A percentile compares a stretch with the other conserved stretches of the same genome.
phyloP scores from a whole-genome alignment of 2,888 invertebrate genomes.

The Microctonus brassicae region DNA sequence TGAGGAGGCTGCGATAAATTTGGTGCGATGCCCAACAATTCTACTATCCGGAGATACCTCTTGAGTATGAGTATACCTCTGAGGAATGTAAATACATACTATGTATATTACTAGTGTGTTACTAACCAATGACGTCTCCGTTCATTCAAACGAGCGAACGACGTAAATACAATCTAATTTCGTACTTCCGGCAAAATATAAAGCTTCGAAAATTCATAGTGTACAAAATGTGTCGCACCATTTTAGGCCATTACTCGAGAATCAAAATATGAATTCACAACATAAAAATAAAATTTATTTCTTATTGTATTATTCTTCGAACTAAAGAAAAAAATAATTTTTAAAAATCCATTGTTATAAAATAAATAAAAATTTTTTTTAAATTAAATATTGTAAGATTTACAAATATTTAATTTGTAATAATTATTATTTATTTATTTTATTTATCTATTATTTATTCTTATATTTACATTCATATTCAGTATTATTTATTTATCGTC shows the following conservation, averaged over 20 bases:
- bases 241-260: constrained; percentile 11
- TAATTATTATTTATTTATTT: too few species aligned
- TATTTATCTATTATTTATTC: too few species aligned
- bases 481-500: background rate
- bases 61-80: constrained; percentile 46
- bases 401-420: too few species aligned
- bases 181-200: constrained; percentile 53
- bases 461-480: background rate
- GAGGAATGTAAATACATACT: too few species aligned
- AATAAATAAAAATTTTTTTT: too few species aligned
- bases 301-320: background rate
- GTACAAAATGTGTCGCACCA: constrained; percentile 8
- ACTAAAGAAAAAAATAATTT: too few species aligned
- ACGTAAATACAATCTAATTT: constrained; percentile 55
- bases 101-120: constrained; percentile 41
- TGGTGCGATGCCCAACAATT: constrained; percentile 4
- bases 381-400: too few species aligned
- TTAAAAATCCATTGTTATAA: too few species aligned
- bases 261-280: background rate
- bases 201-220: constrained; percentile 14
- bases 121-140: constrained; percentile 48
- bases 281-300: background rate
- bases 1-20: constrained; percentile 8
- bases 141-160: constrained; percentile 53
- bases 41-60: constrained; percentile 25